phyloP scores from a whole-genome alignment of 2,113 vertebrate genomes.

The Dipodomys merriami region DNA sequence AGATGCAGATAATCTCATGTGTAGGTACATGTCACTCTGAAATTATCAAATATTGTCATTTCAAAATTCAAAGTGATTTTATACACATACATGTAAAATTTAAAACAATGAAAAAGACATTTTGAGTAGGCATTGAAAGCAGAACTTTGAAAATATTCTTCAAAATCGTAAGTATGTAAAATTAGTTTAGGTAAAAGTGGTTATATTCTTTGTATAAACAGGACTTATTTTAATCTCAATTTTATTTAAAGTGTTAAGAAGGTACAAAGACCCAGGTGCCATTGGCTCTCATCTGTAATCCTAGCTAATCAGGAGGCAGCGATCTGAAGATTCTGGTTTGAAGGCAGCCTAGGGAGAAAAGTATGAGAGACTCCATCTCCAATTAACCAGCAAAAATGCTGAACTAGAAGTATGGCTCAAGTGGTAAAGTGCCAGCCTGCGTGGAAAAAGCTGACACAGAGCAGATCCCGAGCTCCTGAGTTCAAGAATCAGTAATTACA shows the following conservation, averaged over 20 bases:
- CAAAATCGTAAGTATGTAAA: conserved; percentile 21
- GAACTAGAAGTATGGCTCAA: too few species aligned
- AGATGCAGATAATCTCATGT: neutral
- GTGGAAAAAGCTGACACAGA: too few species aligned
- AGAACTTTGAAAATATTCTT: conserved; percentile 35
- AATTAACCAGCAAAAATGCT: too few species aligned
- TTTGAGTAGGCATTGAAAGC: neutral
- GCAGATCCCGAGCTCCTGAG: too few species aligned
- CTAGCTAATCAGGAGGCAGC: too few species aligned
- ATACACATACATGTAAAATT: neutral
- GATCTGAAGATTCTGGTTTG: too few species aligned
- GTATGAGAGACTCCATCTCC: too few species aligned
- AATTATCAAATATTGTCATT: conserved; percentile 21
- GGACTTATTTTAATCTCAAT: conserved; percentile 28
- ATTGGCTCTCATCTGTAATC: too few species aligned
- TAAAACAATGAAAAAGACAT: neutral
- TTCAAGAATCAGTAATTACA: too few species aligned
- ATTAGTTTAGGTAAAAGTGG: neutral
- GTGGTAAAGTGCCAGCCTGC: too few species aligned
- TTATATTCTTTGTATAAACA: conserved; percentile 34
- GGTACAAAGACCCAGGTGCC: neutral
- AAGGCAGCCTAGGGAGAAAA: too few species aligned
- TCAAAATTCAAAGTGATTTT: conserved; percentile 38
- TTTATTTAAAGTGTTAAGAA: conserved; percentile 24
- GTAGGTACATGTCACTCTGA: neutral